Conservation (phyloP, 2,113 vertebrate species). For the Planiliza haematocheilus region DNA sequence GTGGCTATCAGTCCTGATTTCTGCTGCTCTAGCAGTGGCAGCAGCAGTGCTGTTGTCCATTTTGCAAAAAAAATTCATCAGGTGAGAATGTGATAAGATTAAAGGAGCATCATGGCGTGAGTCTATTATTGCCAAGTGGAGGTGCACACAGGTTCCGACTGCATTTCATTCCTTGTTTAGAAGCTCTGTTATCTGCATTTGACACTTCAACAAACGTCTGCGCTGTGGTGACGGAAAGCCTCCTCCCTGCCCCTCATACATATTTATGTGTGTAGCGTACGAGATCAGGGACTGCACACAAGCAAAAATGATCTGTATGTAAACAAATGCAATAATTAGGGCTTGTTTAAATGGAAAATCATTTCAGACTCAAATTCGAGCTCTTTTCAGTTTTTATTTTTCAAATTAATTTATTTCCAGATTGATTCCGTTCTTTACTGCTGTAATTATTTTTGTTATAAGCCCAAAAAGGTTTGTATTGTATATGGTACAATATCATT, state of each 20-base stretch:
- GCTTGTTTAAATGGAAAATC: background rate
- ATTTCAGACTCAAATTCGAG: background rate
- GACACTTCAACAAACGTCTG: constrained; percentile 55
- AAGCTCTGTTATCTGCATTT: constrained; percentile 48
- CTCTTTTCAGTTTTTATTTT: no score
- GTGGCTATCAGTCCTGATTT: no score
- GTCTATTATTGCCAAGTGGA: constrained; percentile 45
- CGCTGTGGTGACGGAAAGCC: background rate
- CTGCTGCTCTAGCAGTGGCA: no score
- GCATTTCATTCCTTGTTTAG: constrained; percentile 39
- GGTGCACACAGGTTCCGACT: constrained; percentile 1
- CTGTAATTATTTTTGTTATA: no score
- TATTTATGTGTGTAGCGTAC: constrained; percentile 34
- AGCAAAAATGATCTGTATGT: background rate
- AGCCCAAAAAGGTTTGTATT: no score
- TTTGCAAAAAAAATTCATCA: constrained; percentile 40
- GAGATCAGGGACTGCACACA: constrained; percentile 16
- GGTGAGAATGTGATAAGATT: constrained; percentile 38
- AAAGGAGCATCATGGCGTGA: constrained; percentile 8
- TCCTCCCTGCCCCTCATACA: constrained; percentile 35
- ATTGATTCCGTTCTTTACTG: no score
- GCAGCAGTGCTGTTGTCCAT: constrained; percentile 7
- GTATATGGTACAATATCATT: no score
- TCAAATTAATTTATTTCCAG: no score
- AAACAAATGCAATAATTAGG: constrained; percentile 8